These are phyloP conservation scores for Epistrophe eligans DNA, from an alignment of 2,888 invertebrate genomes.

Conservation along the genomic window DNA sequence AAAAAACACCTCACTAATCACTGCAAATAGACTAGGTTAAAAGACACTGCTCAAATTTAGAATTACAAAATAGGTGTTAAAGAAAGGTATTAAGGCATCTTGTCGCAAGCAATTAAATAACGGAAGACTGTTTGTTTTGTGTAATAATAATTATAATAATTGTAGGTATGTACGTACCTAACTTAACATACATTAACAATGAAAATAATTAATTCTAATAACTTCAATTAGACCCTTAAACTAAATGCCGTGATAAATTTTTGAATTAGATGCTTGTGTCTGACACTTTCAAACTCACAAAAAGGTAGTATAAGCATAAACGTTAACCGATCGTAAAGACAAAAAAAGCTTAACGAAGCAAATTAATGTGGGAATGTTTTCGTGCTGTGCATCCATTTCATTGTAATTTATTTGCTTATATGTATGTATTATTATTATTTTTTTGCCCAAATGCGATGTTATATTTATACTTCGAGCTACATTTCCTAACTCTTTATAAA, in stretches of 20 bases:
- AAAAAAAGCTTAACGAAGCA: constrained; percentile 59
- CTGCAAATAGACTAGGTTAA: no score
- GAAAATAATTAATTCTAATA: constrained; percentile 53
- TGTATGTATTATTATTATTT: background rate
- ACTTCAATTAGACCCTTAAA: constrained; percentile 47
- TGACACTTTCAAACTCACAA: constrained; percentile 60
- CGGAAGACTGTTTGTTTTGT: no score
- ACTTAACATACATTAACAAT: background rate
- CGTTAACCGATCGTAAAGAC: constrained; percentile 65
- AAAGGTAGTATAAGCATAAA: constrained; percentile 65
- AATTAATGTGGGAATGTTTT: constrained; percentile 74
- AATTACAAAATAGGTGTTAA: no score
- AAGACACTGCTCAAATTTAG: no score
- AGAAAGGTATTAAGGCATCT: no score
- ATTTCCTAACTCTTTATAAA: background rate
- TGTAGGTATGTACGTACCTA: no score
- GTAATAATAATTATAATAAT: background rate
- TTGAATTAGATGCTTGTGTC: constrained; percentile 43
- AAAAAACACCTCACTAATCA: no score
- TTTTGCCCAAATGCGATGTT: background rate
- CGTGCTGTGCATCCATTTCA: constrained; percentile 56
- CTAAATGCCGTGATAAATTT: constrained; percentile 58
- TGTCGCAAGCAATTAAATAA: no score
- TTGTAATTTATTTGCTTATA: constrained; percentile 55
- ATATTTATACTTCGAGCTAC: background rate